Evolutionary conservation across 2,113 vertebrate species (phyloP), one percentile per base, ranked within the genome.

Genomic region (Perca flavescens): DNA sequence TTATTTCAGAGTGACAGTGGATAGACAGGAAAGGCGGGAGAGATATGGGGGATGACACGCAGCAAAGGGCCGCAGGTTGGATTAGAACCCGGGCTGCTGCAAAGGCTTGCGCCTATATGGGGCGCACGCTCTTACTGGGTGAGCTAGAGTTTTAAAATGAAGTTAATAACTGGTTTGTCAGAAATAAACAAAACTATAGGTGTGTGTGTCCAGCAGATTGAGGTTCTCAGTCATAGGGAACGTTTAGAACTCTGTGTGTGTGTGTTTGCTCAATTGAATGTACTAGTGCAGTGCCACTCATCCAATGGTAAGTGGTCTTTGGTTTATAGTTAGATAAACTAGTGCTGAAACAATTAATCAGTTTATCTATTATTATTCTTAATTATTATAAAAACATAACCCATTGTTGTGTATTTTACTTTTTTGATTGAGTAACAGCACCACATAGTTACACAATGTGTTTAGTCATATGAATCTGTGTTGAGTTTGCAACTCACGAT

Each of bases 131-230:
- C 28, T 28, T 28, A 28, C 28, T 28, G 28, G 28, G 28, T 28
- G 28, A 28, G 28, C 28, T 28, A 28, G 28, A 28, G 34, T 47
- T 34, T 72, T 65, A 3, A 77, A 60, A n/a, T 6, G 5, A 63
- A 31, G 12, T 53, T 68, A 60, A 61, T 40, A 53, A 6, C 25
- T 62, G 56, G 14, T 56, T 49, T 49, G 46, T 34, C 47, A 73
- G 31, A 74, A 31, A 34, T 5, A 34, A 83, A 60, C 53, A 40
- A 63, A 46, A 6, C 4, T 14, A 17, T 53, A 46, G 7, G 46
- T 67, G 69, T 69, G 53, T 80, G 54, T 34, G 6, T 75, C 65
- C 54, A 22, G 28, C 50, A 46, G 74, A 61, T 5, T 61, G 36
- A 25, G 31, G 3, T 56, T 40, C 14, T 63, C 25, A 56, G 13